These are phyloP conservation scores for Drosophila novamexicana DNA, from an alignment of 1,140 invertebrate species.

Conservation along the genomic window DNA sequence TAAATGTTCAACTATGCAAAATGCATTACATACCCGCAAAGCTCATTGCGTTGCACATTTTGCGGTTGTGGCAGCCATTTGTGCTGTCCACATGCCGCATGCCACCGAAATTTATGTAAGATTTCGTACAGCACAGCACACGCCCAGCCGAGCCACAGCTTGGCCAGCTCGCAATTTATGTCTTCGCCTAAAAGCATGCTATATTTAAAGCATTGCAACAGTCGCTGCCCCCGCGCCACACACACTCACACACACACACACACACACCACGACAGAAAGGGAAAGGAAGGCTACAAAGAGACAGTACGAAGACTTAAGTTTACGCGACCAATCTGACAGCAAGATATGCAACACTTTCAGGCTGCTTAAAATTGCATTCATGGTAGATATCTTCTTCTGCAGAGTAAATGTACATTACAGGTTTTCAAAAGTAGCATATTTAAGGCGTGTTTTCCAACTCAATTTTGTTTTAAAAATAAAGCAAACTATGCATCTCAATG, in stretches of 20 bases:
- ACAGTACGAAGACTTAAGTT: not conserved
- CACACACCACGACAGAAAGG: no score
- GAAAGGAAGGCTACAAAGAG: not conserved
- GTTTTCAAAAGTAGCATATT: no score
- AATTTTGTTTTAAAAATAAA: no score
- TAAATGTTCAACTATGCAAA: slow-evolving; percentile 16
- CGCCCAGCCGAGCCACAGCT: slow-evolving; percentile 1
- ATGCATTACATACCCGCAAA: slow-evolving; percentile 37
- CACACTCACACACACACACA: no score
- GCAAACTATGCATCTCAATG: no score
- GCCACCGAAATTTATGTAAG: slow-evolving; percentile 56
- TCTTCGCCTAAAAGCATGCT: slow-evolving; percentile 22
- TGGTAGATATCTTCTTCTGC: no score
- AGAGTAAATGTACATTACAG: no score
- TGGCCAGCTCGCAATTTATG: slow-evolving; percentile 25
- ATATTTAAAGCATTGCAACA: slow-evolving; percentile 8
- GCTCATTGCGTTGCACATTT: slow-evolving; percentile 15
- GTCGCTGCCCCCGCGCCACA: no score
- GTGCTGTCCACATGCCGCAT: slow-evolving; percentile 35
- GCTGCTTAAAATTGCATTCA: no score
- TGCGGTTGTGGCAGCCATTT: slow-evolving; percentile 19
- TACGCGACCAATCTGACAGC: not conserved
- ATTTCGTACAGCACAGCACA: slow-evolving; percentile 12
- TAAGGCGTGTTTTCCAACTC: no score
- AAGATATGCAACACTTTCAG: not conserved